phyloP scores from a whole-genome alignment of 1,140 invertebrate genomes.

The Drosophila micromelanica region DNA sequence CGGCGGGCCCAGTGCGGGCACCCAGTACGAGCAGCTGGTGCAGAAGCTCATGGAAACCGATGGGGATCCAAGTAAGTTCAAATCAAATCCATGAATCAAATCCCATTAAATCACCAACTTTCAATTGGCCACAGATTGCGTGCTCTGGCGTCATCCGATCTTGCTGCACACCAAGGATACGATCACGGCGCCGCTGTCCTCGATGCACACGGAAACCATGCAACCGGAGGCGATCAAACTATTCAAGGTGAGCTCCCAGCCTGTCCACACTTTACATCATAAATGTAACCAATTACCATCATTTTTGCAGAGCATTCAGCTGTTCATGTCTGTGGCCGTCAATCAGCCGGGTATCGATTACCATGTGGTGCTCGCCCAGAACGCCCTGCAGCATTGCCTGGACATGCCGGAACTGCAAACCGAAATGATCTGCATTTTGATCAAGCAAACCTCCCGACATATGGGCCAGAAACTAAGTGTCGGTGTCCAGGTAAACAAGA shows the following conservation, averaged over 20 bases:
- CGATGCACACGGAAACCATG: slow-evolving; percentile 92
- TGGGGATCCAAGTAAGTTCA: slow-evolving; percentile 92
- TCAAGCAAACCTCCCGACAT: slow-evolving; percentile 96
- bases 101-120: no score
- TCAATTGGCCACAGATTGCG: slow-evolving; percentile 88
- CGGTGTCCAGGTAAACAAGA: slow-evolving; percentile 94
- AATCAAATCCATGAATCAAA: no score
- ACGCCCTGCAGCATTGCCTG: slow-evolving; percentile 95
- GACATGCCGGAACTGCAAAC: slow-evolving; percentile 95
- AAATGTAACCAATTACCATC: no score
- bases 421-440: slow-evolving; percentile 95
- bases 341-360: slow-evolving; percentile 98
- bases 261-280: no score
- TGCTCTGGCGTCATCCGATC: slow-evolving; percentile 96
- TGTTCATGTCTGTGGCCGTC: slow-evolving; percentile 97
- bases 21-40: slow-evolving; percentile 97
- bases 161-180: slow-evolving; percentile 96
- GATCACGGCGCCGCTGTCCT: slow-evolving; percentile 93
- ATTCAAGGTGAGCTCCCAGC: no score
- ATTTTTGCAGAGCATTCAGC: slow-evolving; percentile 91
- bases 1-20: slow-evolving; percentile 94
- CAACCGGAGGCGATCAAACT: slow-evolving; percentile 96
- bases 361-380: slow-evolving; percentile 97
- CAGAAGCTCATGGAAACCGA: slow-evolving; percentile 98
- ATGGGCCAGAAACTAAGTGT: slow-evolving; percentile 90